Base-by-base conservation (phyloP, 1,140 invertebrate genomes). In the Lysiphlebus fabarum region DNA sequence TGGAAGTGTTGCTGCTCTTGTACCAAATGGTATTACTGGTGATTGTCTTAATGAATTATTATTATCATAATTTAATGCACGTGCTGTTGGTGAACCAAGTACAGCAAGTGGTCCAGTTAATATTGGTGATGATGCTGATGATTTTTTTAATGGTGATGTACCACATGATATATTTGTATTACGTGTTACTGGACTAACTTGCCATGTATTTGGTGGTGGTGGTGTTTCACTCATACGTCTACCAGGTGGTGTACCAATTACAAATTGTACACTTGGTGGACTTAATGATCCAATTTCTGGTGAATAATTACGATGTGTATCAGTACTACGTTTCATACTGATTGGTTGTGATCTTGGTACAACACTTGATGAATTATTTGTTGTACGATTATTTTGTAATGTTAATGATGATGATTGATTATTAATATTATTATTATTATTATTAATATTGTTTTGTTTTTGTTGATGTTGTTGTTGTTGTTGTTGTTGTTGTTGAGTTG, bases 181-280 rank as follows among this genome's bases (percentile, higher is more conserved):
- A 53, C 75, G 79, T 2, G 82, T 76, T 4, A 82, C 81, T 10
- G 87, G 86, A 51, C 87, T 90, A 36, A 91, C 87, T 65, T 90
- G 89, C 90, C 90, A 92, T 58, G 86, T 85, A 62, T 84, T 88
- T 36, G 90, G 88, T 0, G 87, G 85, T 44, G 90, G 92, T 56
- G 90, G 89, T 56, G 87, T 88, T 69, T 90, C 87, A 49, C 86
- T 78, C 36, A 76, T 49, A 47, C 78, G 81, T 66, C 85, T 84
- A 42, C 84, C 84, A 7, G 92, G 92, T 38, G 93, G 91, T 44
- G 92, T 93, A n/a, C 91, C 92, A 77, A 95, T 91, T 47, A 87
- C 87, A 78, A 95, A 95, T 70, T 94, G 92, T 50, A 93, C 92
- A 66, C 90, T 86, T 51, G 93, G 93, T 60, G 93, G 93, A 53